Conservation (phyloP, 2,797 vertebrate species). For the Falco biarmicus region DNA sequence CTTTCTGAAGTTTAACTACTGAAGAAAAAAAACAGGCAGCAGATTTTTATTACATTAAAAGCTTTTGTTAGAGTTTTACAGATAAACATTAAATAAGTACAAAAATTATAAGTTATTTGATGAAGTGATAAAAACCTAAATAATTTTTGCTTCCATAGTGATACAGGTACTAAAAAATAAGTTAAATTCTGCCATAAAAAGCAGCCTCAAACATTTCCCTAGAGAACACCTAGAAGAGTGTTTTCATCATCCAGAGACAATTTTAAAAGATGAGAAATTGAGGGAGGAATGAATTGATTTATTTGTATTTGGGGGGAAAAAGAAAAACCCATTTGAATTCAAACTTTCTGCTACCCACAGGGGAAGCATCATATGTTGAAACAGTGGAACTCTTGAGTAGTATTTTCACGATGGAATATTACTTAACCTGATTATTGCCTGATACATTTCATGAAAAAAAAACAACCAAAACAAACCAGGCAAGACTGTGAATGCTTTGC, state of each 20-base stretch:
- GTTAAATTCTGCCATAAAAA: background rate
- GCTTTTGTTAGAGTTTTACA: background rate
- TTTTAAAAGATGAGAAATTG: background rate
- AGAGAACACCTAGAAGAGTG: background rate
- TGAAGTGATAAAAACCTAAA: background rate
- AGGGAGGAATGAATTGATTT: background rate
- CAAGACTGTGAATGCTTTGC: background rate
- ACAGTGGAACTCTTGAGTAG: background rate
- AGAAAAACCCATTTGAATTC: background rate
- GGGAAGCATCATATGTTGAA: background rate
- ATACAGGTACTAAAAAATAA: background rate
- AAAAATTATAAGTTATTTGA: slow-evolving; percentile 6
- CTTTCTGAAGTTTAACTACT: background rate
- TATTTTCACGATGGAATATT: background rate
- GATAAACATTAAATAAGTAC: background rate
- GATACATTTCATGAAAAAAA: background rate
- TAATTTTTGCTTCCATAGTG: background rate
- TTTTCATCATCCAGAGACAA: background rate
- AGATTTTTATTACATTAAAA: background rate
- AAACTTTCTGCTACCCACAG: background rate
- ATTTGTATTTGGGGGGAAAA: background rate
- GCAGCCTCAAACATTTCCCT: background rate
- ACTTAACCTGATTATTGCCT: background rate
- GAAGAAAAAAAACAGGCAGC: background rate
- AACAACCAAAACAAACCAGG: too few species aligned